These are phyloP conservation scores for Drosophila melanosoma DNA, from an alignment of 2,888 invertebrate genomes.

Conservation along the genomic window DNA sequence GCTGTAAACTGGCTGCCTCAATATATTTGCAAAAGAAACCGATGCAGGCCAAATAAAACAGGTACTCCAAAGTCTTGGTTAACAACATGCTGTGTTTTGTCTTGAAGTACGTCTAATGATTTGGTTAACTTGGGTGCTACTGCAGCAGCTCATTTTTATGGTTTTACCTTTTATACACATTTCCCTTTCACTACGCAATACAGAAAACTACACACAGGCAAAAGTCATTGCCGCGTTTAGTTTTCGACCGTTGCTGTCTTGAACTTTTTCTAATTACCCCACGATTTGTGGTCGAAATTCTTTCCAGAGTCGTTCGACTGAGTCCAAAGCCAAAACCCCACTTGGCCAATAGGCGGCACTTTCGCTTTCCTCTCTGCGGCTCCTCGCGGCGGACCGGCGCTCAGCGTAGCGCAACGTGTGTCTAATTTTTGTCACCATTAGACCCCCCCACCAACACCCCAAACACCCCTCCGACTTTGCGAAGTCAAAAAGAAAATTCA, in stretches of 20 bases:
- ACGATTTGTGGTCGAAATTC: constrained; percentile 81
- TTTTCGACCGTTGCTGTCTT: constrained; percentile 25
- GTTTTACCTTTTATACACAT: constrained; percentile 72
- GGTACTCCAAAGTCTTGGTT: constrained; percentile 72
- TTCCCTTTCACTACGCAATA: constrained; percentile 69
- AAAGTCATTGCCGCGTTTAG: constrained; percentile 67
- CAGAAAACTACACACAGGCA: constrained; percentile 13
- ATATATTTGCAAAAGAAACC: constrained; percentile 68
- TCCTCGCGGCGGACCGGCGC: constrained; percentile 23
- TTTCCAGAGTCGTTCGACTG: constrained; percentile 78
- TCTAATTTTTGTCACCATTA: constrained; percentile 66
- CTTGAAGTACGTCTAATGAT: constrained; percentile 39
- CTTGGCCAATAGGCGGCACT: constrained; percentile 66
- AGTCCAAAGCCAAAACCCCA: constrained; percentile 55
- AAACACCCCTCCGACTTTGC: constrained; percentile 5
- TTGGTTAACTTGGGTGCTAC: constrained; percentile 50
- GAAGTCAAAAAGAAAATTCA: constrained; percentile 53
- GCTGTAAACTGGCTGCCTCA: constrained; percentile 65
- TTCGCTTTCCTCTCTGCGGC: constrained; percentile 72
- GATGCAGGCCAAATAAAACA: constrained; percentile 69
- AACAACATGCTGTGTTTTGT: constrained; percentile 58
- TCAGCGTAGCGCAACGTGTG: constrained; percentile 65
- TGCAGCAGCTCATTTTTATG: constrained; percentile 62
- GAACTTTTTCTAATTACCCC: constrained; percentile 77
- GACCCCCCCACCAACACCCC: constrained; percentile 7